Evolutionary conservation across 2,888 invertebrate genomes (phyloP), one percentile per base, ranked within the genome.

Genomic region (Acleris holmiana): DNA sequence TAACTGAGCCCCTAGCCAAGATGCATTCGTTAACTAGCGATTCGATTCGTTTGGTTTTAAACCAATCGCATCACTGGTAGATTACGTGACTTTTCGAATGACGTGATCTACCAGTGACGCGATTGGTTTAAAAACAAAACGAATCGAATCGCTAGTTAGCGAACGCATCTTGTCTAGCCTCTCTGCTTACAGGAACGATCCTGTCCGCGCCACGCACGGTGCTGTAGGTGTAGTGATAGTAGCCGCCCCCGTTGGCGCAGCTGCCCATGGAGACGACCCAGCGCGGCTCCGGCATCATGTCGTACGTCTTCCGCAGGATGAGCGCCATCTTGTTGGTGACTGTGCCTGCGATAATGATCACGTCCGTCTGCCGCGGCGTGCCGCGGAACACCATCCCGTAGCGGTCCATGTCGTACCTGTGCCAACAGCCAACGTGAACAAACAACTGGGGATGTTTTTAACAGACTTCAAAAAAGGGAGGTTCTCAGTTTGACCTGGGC

Each of bases 241-340:
- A 99, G 10, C 99, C 99, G 21, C 99, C 99, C 41, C 99, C 99
- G 85, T 99, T 99, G 10, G 99, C 99, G 90, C 99, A 99, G 82
- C 98, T 99, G 47, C 99, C 99, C 99, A 99, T 99, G 0, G 99
- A 99, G 78, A 99, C 97, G 13, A 99, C 99, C 98, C 98, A 99
- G 75, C 96, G 94, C 0, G 99, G 99, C 69, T 98, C 98, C 17
- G 97, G 96, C 99, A 99, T 99, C 94, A 98, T 96, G 93, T 99
- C 99, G 80, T 98, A 99, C 15, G 99, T 97, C 92, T 98, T 98
- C 68, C 99, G 94, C 21, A 99, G 90, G 21, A 98, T 96, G 4
- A 99, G 99, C 57, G 99, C 99, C 99, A 99, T 99, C 93, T 99
- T 99, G 91, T 99, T 99, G 55, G 99, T 99, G 58, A 99, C 93